phyloP scores from a whole-genome alignment of 2,113 vertebrate species.

The Labrus mixtus region DNA sequence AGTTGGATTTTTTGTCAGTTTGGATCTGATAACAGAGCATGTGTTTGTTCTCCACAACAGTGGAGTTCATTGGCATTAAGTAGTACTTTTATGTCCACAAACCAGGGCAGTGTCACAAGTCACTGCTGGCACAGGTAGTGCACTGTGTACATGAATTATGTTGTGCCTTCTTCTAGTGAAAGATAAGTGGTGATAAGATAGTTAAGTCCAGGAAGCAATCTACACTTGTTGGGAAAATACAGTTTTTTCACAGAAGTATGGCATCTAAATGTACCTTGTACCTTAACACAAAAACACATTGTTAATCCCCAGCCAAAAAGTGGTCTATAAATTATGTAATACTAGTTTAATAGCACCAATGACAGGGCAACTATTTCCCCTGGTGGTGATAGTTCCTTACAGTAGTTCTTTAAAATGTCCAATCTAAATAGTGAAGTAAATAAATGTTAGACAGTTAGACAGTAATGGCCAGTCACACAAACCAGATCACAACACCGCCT shows the following conservation, averaged over 20 bases:
- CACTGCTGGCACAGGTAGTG: not conserved
- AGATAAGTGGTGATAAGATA: too few relatives aligned
- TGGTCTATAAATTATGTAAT: not conserved
- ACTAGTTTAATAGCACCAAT: not conserved
- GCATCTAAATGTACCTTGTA: not conserved
- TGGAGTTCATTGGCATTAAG: not conserved
- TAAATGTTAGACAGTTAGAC: not conserved
- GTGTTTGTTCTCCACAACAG: not conserved
- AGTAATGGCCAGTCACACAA: constrained; percentile 6
- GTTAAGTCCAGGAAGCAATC: too few relatives aligned
- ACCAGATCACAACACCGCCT: not conserved
- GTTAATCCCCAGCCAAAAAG: not conserved
- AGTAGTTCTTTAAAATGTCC: not conserved
- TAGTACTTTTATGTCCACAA: not conserved
- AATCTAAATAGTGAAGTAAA: not conserved
- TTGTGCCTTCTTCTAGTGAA: too few relatives aligned
- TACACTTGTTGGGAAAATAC: too few relatives aligned
- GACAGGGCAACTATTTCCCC: not conserved
- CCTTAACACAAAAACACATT: too few relatives aligned
- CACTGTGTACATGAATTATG: too few relatives aligned
- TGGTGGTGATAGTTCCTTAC: too few relatives aligned
- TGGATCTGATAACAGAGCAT: not conserved
- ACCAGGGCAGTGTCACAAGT: not conserved
- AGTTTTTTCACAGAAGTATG: too few relatives aligned
- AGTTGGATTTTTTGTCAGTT: not conserved